Percentiles rank a stretch among this genome's conserved stretches.
Evolutionary conservation across 2,113 vertebrate genomes (phyloP).

Genomic region (Bujurquina vittata): DNA sequence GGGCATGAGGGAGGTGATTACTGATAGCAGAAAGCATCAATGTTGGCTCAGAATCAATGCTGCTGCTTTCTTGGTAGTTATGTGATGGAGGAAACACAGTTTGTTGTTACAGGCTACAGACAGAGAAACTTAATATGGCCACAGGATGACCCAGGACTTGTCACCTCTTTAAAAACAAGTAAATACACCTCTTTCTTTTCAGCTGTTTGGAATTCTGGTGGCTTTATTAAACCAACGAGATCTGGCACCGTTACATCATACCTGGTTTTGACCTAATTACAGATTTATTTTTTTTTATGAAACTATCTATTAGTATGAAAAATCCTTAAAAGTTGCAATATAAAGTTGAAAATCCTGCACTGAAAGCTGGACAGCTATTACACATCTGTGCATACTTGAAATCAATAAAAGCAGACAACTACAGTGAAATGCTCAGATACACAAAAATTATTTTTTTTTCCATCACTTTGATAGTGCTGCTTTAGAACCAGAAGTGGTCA

Average conservation of each 20-base stretch:
- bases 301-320: background rate
- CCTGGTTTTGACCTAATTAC: background rate
- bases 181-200: slow-evolving; percentile 60
- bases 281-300: background rate
- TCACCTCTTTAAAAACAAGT: slow-evolving; percentile 71
- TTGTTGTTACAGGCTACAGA: slow-evolving; percentile 51
- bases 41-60: slow-evolving; percentile 17
- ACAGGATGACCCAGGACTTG: slow-evolving; percentile 51
- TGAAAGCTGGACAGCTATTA: background rate
- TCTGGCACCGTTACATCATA: slow-evolving; percentile 16
- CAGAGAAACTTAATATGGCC: slow-evolving; percentile 48
- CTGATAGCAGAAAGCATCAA: slow-evolving; percentile 36
- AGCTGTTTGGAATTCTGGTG: slow-evolving; percentile 59
- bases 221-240: slow-evolving; percentile 24
- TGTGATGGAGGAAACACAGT: slow-evolving; percentile 21
- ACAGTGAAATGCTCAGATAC: background rate
- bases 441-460: background rate
- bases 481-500: slow-evolving; percentile 33
- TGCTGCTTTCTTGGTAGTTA: background rate
- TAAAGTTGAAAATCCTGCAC: background rate
- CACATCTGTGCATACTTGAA: background rate
- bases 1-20: slow-evolving; percentile 36
- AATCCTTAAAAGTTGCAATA: background rate
- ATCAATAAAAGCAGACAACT: background rate
- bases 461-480: slow-evolving; percentile 1